phyloP scores from a whole-genome alignment of 2,888 invertebrate species.

The Desoria tigrina region DNA sequence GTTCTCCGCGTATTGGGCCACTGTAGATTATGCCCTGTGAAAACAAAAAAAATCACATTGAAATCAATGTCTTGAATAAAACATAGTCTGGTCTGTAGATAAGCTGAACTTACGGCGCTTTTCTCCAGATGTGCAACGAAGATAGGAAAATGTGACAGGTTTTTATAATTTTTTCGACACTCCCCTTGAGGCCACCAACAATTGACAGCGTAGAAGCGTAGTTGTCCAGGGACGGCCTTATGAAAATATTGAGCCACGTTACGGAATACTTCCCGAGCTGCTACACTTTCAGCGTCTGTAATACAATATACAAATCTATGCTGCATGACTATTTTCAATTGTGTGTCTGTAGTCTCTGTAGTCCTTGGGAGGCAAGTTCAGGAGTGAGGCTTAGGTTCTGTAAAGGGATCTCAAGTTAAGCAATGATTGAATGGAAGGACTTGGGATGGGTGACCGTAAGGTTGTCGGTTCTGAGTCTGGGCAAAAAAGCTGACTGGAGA shows the following conservation, averaged over 20 bases:
- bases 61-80: conserved; percentile 5
- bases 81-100: not conserved
- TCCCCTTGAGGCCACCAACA: conserved; percentile 53
- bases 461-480: too few relatives aligned
- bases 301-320: too few relatives aligned
- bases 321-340: too few relatives aligned
- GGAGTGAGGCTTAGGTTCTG: too few relatives aligned
- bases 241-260: conserved; percentile 49
- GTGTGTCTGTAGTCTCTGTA: too few relatives aligned
- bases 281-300: conserved; percentile 47
- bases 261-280: conserved; percentile 43
- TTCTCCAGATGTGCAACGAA: conserved; percentile 50
- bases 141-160: conserved; percentile 52
- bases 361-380: too few relatives aligned
- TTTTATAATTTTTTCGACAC: conserved; percentile 52
- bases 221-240: conserved; percentile 32
- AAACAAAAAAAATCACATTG: conserved; percentile 3
- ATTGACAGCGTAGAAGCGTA: conserved; percentile 51
- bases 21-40: conserved; percentile 52
- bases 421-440: too few relatives aligned
- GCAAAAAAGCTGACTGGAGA: too few relatives aligned
- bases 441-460: too few relatives aligned
- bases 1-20: conserved; percentile 49
- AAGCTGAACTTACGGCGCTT: conserved; percentile 39
- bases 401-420: too few relatives aligned